Base-by-base conservation (phyloP, 37 sponge, comb jelly and placozoan genomes). In the Spongilla lacustris region DNA sequence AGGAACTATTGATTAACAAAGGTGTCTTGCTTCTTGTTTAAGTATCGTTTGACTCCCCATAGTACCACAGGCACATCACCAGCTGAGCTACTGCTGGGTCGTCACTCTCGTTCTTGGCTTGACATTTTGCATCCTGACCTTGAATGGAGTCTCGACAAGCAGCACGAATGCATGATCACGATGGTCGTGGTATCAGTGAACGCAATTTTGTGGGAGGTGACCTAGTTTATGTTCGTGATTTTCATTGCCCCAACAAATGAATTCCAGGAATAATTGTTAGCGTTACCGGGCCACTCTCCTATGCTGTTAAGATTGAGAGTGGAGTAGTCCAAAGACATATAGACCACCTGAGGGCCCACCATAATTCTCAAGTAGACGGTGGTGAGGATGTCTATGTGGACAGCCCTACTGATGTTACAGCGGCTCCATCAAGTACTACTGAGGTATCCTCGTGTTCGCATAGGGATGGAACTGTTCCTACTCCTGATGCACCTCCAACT, bases 211-310 rank as follows among this genome's bases (percentile, higher is more conserved):
- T 28, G 1, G 73, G 27, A 6, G 87, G 80, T 29, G 79, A 86
- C 35, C 24, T 23, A 79, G 87, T 86, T 14, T 86, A 79, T 86
- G 87, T 74, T 46, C 26, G 41, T 38, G 50, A 86, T 78, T 85
- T 78, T 80, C 38, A 10, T 22, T 67, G 14, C 28, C 34, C 36
- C 24, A 21, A 41, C 31, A 68, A 14, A 2, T 86, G 87, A 80
- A 29, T 79, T 25, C 80, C 80, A 19, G 87, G 87, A 23, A 46
- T 9, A 2, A 66, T 86, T 29, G 30, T 26, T 1, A 72, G 69
- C 9, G 50, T 29, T 23, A 76, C 80, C 11, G 73, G 87, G 30
- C 80, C 87, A 48, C 50, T 86, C 23, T 86, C 80, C 10, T 86
- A 29, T 50, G 50, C 36, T 26, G 73, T 79, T 28, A 23, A 86